Evolutionary conservation across 1,140 invertebrate species (phyloP).

Genomic region (Geopemphigus sp.): DNA sequence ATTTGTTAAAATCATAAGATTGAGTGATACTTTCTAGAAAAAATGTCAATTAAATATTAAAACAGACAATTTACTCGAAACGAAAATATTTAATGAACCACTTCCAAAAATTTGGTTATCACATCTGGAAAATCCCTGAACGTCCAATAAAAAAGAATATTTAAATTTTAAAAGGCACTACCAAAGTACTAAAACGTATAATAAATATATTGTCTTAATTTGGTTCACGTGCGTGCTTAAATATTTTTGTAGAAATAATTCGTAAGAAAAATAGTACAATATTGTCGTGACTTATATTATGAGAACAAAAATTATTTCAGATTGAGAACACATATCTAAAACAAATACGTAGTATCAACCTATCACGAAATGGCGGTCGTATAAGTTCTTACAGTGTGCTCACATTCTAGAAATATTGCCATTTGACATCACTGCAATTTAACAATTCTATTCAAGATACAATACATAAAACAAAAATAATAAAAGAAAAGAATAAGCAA

Average conservation of each 20-base stretch:
- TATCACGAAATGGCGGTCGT: slow-evolving; percentile 46
- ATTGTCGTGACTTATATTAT: background rate
- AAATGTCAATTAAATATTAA: no score
- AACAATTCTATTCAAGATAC: no score
- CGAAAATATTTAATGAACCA: background rate
- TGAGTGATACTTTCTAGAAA: background rate
- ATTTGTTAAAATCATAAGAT: slow-evolving; percentile 4
- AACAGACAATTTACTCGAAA: slow-evolving; percentile 20
- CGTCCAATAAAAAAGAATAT: slow-evolving; percentile 5
- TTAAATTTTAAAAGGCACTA: background rate
- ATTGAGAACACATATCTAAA: background rate
- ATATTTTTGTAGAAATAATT: background rate
- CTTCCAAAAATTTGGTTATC: slow-evolving; percentile 31
- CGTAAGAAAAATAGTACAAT: background rate
- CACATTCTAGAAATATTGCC: background rate
- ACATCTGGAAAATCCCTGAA: slow-evolving; percentile 45
- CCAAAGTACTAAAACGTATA: background rate
- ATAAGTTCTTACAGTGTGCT: slow-evolving; percentile 23
- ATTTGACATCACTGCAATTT: background rate
- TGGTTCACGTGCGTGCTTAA: background rate
- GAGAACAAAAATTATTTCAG: background rate
- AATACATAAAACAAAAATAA: no score
- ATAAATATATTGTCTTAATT: background rate
- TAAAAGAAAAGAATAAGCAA: no score
- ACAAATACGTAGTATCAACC: slow-evolving; percentile 35